These are phyloP conservation scores for Leptinotarsa defecta DNA, from an alignment of 1,140 invertebrate species.

Conservation along the genomic window DNA sequence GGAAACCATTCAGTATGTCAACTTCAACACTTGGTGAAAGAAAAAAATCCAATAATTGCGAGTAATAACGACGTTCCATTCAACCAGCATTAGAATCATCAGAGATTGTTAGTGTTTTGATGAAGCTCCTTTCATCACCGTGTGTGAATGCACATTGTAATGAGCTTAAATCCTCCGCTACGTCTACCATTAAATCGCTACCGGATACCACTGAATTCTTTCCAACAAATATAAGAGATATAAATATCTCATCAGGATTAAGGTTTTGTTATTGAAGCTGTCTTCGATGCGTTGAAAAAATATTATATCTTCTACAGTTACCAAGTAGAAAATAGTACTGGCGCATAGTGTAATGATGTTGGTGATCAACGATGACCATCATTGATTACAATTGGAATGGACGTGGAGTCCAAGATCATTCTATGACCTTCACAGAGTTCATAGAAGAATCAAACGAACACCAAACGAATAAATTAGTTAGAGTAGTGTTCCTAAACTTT, in stretches of 20 bases:
- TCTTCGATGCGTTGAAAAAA: conserved; percentile 23
- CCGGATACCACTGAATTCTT: conserved; percentile 23
- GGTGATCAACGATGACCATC: no score
- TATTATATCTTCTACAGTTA: not conserved
- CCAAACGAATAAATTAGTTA: no score
- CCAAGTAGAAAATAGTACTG: not conserved
- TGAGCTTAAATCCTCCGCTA: conserved; percentile 1
- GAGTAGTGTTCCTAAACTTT: no score
- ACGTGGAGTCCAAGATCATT: no score
- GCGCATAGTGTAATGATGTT: not conserved
- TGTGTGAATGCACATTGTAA: conserved; percentile 4
- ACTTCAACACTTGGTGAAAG: no score
- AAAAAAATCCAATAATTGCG: not conserved
- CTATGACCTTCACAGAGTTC: no score
- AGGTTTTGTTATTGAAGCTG: conserved; percentile 21
- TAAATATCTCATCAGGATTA: conserved; percentile 25
- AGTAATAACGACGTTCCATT: not conserved
- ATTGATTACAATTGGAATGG: no score
- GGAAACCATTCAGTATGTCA: no score
- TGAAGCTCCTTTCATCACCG: not conserved
- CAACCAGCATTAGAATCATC: not conserved
- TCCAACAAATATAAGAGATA: conserved; percentile 20
- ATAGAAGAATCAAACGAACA: no score
- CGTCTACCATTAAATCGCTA: conserved; percentile 15
- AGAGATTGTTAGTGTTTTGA: not conserved